Evolutionary conservation across 1,140 invertebrate species (phyloP), one percentile per base, ranked within the genome.

Genomic region (Luehdorfia chinensis): DNA sequence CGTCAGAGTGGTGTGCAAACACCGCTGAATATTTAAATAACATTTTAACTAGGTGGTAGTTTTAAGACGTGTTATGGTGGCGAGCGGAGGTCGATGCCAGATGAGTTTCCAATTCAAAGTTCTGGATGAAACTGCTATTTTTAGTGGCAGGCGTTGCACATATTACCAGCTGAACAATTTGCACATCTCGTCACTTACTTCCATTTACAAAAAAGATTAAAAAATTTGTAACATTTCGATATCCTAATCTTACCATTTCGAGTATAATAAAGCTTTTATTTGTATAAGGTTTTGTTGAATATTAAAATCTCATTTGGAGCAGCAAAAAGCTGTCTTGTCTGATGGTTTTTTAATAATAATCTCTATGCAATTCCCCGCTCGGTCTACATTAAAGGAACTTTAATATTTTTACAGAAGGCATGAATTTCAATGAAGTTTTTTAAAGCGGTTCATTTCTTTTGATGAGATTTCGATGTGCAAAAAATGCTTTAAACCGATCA

Each of bases 231-330:
- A n/a, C n/a, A n/a, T n/a, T n/a, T n/a, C n/a, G n/a, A n/a, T n/a
- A n/a, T n/a, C 23, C 32, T 37, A 31, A 43, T 28, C 46, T 31
- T 28, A 19, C 27, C 12, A 16, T 44, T 34, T 19, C 23, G 18
- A 37, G n/a, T 21, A 37, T 11, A 30, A 30, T 21, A 37, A 37
- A 37, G 34, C 34, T 37, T 16, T 8, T 37, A 37, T 37, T 37
- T 37, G 34, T 21, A 23, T 37, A 12, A 9, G 8, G 34, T 37
- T 37, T 37, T 37, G 33, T 36, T 36, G 34, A 13, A 43, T 36
- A 56, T 50, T 56, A 56, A 56, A 56, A 50, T 47, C 47, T 46
- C 47, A 50, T 55, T 50, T 37, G 8, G 34, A 21, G 8, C 4
- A 37, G 18, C 34, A 37, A 37, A 37, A 37, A 37, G 9, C 18